Percentiles rank a stretch among this genome's conserved stretches.
phyloP scores from a whole-genome alignment of 2,797 vertebrate species.

The Malacoraja senta region DNA sequence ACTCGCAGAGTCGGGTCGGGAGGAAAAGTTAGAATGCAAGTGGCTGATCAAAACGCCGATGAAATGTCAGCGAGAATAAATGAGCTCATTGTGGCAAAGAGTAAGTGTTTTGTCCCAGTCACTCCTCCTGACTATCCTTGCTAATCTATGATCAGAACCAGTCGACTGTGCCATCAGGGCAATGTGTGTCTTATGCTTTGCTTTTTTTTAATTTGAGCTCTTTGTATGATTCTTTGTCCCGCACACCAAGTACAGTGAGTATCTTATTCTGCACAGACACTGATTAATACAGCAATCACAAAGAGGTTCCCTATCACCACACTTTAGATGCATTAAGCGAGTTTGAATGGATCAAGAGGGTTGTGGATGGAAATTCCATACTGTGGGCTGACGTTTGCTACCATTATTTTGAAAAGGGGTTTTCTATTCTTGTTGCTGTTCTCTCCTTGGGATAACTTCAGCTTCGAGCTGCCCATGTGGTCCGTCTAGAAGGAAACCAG shows the following conservation, averaged over 20 bases:
- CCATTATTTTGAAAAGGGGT: not conserved
- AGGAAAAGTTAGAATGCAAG: not conserved
- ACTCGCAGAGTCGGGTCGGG: not conserved
- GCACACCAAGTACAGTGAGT: conserved; percentile 34
- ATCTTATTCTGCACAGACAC: not conserved
- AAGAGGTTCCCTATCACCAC: not conserved
- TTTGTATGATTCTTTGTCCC: conserved; percentile 17
- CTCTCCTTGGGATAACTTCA: not conserved
- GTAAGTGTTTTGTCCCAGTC: conserved; percentile 27
- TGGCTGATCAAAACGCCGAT: not conserved
- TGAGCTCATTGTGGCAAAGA: conserved; percentile 36
- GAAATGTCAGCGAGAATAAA: conserved; percentile 24
- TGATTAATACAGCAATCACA: not conserved
- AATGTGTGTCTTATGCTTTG: not conserved
- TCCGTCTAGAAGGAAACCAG: not conserved
- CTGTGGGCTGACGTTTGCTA: not conserved
- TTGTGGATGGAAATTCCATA: not conserved
- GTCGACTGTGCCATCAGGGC: conserved; percentile 13
- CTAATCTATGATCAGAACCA: conserved; percentile 32
- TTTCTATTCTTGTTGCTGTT: not conserved
- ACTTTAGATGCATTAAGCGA: not conserved
- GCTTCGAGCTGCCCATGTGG: not conserved
- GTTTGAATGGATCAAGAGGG: not conserved
- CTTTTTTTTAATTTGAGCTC: not conserved
- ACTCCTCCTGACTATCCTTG: conserved; percentile 26